Evolutionary conservation across 92 coral and sea anemone genomes (phyloP).

Genomic region (Palythoa caribaeorum): DNA sequence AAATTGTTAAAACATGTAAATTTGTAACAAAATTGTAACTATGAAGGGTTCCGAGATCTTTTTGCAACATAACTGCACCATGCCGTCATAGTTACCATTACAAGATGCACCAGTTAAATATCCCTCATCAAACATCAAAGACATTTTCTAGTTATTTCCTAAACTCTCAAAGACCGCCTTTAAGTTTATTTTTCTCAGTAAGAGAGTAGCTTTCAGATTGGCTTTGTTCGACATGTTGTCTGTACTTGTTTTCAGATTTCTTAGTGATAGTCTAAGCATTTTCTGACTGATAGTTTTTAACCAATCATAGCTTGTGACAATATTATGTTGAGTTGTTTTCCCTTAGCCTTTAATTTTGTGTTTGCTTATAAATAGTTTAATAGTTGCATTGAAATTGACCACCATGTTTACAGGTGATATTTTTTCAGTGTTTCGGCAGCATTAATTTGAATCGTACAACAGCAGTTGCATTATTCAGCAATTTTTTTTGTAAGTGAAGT

Average conservation of each 20-base stretch:
- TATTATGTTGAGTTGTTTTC: not conserved
- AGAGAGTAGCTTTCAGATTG: not conserved
- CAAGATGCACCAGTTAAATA: constrained; percentile 19
- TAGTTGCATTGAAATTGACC: not conserved
- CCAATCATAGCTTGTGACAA: not conserved
- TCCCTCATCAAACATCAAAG: not conserved
- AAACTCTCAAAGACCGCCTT: not conserved
- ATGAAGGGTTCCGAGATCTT: constrained; percentile 53
- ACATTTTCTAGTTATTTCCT: not conserved
- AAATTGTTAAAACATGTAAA: constrained; percentile 68
- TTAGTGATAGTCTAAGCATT: not conserved
- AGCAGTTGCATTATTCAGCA: not conserved
- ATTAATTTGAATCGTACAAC: not conserved
- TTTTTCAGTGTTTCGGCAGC: not conserved
- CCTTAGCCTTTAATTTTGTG: not conserved
- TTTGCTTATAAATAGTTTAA: not conserved
- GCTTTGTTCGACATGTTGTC: not conserved
- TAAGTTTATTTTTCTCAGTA: not conserved
- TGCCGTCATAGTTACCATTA: constrained; percentile 6
- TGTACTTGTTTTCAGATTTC: not conserved
- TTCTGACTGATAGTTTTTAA: not conserved
- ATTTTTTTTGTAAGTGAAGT: not conserved
- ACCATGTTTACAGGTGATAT: not conserved
- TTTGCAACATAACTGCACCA: constrained; percentile 24
- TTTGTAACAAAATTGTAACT: constrained; percentile 83